Conservation (phyloP, 1,140 invertebrate genomes). For the Portunus trituberculatus region DNA sequence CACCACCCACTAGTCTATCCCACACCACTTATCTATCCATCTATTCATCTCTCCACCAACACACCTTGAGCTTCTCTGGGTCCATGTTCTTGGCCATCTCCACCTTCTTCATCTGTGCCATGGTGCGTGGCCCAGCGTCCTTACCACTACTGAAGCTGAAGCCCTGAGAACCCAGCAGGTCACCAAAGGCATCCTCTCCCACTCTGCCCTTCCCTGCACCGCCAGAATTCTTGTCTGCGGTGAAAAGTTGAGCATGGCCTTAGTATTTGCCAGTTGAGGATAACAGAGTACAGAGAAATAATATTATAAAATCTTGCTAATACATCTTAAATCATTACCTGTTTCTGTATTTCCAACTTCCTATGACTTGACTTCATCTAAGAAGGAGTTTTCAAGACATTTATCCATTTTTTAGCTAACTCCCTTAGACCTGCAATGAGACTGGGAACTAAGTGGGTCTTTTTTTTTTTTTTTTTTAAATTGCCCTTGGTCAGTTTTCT, state of each 20-base stretch:
- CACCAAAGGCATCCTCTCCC: constrained; percentile 89
- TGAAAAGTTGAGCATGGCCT: not conserved
- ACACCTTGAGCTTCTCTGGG: constrained; percentile 92
- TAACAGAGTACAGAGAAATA: too few species aligned
- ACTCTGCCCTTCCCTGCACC: constrained; percentile 28
- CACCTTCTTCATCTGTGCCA: constrained; percentile 95
- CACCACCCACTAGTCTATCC: not conserved
- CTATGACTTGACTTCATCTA: too few species aligned
- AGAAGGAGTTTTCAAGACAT: too few species aligned
- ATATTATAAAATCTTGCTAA: too few species aligned
- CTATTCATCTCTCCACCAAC: not conserved
- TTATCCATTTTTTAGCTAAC: too few species aligned
- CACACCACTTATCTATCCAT: not conserved
- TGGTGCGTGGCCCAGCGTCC: constrained; percentile 90
- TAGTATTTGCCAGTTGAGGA: not conserved
- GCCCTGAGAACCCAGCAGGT: constrained; percentile 92
- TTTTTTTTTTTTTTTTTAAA: too few species aligned
- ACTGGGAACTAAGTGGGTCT: too few species aligned
- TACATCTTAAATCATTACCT: too few species aligned
- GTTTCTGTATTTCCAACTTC: too few species aligned
- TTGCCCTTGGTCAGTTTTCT: too few species aligned
- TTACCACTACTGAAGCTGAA: constrained; percentile 88
- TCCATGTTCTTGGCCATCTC: constrained; percentile 93
- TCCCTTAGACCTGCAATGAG: too few species aligned
- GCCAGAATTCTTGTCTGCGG: constrained; percentile 43